These are phyloP conservation scores for Macroramphosus scolopax DNA, from an alignment of 2,797 vertebrate species.

Conservation along the genomic window DNA sequence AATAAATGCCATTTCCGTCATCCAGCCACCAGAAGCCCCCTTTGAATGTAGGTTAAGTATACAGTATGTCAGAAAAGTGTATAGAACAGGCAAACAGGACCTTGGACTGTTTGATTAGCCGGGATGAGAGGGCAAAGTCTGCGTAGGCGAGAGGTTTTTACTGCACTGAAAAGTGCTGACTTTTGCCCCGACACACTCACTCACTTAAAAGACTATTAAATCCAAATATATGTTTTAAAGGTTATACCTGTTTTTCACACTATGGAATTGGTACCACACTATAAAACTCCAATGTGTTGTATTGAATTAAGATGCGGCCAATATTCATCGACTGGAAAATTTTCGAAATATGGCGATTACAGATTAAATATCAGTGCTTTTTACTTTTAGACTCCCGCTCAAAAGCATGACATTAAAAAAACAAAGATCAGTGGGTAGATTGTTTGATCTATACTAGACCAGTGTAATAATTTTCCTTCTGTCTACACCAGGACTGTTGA, in stretches of 20 bases:
- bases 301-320: neutral
- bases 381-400: too few species aligned
- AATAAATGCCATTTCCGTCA: neutral
- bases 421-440: neutral
- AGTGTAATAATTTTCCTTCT: neutral
- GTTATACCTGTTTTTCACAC: neutral
- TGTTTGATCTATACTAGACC: constrained; percentile 1
- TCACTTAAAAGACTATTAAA: constrained; percentile 21
- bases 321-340: too few species aligned
- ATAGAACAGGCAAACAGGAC: constrained; percentile 69
- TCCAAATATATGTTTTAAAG: neutral
- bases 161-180: constrained; percentile 49
- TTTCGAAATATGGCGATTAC: too few species aligned
- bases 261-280: neutral
- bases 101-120: constrained; percentile 73
- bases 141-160: constrained; percentile 31
- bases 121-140: constrained; percentile 71
- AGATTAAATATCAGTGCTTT: too few species aligned
- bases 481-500: constrained; percentile 8
- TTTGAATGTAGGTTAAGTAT: constrained; percentile 54
- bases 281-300: neutral
- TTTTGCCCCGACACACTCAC: constrained; percentile 3
- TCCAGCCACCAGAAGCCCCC: neutral
- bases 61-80: constrained; percentile 58
- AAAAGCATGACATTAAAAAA: too few species aligned